Evolutionary conservation across 2,888 invertebrate species (phyloP).

Genomic region (Dorcus parallelipipedus): DNA sequence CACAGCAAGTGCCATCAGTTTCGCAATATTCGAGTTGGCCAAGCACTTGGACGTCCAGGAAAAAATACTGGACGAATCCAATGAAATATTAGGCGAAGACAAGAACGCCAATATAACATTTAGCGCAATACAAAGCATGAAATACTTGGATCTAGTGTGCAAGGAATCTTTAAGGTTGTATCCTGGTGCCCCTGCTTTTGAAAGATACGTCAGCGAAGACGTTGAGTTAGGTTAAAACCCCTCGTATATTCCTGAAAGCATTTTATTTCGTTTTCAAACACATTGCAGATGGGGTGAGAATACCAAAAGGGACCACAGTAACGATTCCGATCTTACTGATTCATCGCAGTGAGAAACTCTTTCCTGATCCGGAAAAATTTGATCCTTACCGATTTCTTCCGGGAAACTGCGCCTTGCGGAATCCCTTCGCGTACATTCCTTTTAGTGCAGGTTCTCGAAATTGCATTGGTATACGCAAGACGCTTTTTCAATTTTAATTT

Average conservation of each 20-base stretch:
- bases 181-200: not conserved
- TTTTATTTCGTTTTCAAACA: not conserved
- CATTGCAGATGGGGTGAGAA: conserved; percentile 7
- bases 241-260: not conserved
- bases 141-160: conserved; percentile 4
- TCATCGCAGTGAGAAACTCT: conserved; percentile 45
- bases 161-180: conserved; percentile 8
- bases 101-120: not conserved
- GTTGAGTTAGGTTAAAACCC: not conserved
- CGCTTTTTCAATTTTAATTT: not conserved
- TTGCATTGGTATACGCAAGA: conserved; percentile 36
- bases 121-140: conserved; percentile 1
- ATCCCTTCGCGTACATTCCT: conserved; percentile 41
- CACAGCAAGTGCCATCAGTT: conserved; percentile 43
- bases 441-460: conserved; percentile 40
- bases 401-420: conserved; percentile 34
- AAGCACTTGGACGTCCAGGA: conserved; percentile 40
- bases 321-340: conserved; percentile 24
- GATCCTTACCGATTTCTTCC: conserved; percentile 43
- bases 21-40: conserved; percentile 43
- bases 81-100: not conserved
- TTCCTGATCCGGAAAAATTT: conserved; percentile 38
- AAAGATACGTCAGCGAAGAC: not conserved
- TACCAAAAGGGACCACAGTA: conserved; percentile 9
- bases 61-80: conserved; percentile 5